Base-by-base conservation (phyloP, 2,888 invertebrate genomes). In the Lasioglossum marginatum region DNA sequence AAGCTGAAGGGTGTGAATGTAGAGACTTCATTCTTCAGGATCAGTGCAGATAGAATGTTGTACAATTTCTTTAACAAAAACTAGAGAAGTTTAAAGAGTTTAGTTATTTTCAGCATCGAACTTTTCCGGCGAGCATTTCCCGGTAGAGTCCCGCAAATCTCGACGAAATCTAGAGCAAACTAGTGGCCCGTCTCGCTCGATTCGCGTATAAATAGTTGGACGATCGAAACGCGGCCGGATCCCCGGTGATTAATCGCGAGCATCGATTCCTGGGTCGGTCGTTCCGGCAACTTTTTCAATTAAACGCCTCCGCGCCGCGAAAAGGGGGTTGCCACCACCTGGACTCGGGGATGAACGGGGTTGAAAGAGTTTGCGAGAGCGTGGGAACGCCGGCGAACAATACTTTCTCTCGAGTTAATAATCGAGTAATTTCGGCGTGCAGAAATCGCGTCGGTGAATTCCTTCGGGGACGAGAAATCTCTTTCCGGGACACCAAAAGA, bases 391-490 rank as follows among this genome's bases (percentile, higher is more conserved):
- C 27, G 14, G 60, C 72, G 77, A 77, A 37, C 68, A 77, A 79
- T 82, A 77, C 85, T 74, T 88, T 82, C 82, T 74, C 73, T 52
- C 74, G 52, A 68, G 79, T 81, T 88, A 88, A 88, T 87, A 85
- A 88, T 87, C 87, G 88, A 82, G 88, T 76, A 85, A 88, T 85
- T 87, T 81, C 77, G 84, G 76, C 66, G 66, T 8, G 66, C 31
- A 31, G 66, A 34, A 66, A 66, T 66, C 31, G 31, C 19, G 8
- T 19, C 66, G 66, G 66, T 8, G 66, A 66, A 66, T 66, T 66
- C 34, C 66, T 34, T 19, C 31, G 19, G 19, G 6, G 34, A 34
- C 34, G 34, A 19, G 34, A 31, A 60, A 60, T 60, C 27, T 60
- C 27, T 60, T 27, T 60, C 27, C 14, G 27, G 60, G 60, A 1